A percentile compares a stretch with the other conserved stretches of the same genome.
phyloP scores from a whole-genome alignment of 2,888 invertebrate species.

The Nineta flava region DNA sequence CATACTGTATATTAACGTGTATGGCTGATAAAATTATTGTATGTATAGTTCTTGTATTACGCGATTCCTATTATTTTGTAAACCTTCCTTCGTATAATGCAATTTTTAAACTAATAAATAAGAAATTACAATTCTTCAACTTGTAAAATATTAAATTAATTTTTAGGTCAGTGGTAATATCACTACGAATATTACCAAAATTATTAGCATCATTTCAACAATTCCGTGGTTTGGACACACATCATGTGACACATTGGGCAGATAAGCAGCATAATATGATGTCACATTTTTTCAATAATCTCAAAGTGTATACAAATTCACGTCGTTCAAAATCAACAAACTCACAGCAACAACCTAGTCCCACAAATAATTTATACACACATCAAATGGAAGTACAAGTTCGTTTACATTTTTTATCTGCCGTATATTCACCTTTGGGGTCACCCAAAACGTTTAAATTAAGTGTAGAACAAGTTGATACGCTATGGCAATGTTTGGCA shows the following conservation, averaged over 20 bases:
- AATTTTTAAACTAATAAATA: too few relatives aligned
- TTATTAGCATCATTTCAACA: constrained; percentile 83
- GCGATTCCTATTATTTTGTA: too few relatives aligned
- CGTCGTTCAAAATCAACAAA: constrained; percentile 20
- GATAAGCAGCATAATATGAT: constrained; percentile 87
- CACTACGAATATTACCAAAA: constrained; percentile 75
- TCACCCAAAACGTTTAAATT: constrained; percentile 78
- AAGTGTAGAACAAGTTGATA: constrained; percentile 78
- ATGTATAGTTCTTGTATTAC: too few relatives aligned
- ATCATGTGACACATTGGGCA: constrained; percentile 83
- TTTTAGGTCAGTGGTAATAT: constrained; percentile 71
- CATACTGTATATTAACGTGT: too few relatives aligned
- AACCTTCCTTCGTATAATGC: too few relatives aligned
- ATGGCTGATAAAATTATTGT: too few relatives aligned
- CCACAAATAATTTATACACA: constrained; percentile 32
- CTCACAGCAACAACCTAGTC: constrained; percentile 14
- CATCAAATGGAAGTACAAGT: constrained; percentile 86
- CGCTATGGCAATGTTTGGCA: constrained; percentile 81
- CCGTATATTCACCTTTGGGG: constrained; percentile 78
- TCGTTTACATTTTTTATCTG: constrained; percentile 78
- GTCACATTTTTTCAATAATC: constrained; percentile 78
- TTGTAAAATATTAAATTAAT: not conserved
- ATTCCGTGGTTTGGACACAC: constrained; percentile 72
- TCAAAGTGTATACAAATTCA: constrained; percentile 50
- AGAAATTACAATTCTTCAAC: too few relatives aligned